A percentile compares a stretch with the other conserved stretches of the same genome.
phyloP scores from a whole-genome alignment of 2,797 vertebrate genomes.

The Characodon lateralis region DNA sequence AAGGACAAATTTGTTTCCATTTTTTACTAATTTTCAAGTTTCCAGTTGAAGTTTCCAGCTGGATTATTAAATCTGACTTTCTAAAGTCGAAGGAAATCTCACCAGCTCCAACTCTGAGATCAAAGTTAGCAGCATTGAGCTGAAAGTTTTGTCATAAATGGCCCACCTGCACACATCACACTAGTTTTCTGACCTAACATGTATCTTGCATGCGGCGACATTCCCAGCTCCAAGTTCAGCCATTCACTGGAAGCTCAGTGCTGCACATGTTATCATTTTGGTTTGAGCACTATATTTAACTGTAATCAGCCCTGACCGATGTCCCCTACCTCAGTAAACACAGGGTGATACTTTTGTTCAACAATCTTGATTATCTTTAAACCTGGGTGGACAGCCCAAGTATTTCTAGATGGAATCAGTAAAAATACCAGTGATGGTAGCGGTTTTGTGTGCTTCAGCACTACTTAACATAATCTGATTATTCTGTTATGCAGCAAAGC shows the following conservation, averaged over 20 bases:
- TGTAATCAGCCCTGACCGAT: background rate
- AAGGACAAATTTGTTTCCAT: background rate
- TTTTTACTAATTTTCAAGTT: background rate
- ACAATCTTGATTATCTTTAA: background rate
- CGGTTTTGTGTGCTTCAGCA: conserved; percentile 52
- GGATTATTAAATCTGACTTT: background rate
- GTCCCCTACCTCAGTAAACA: background rate
- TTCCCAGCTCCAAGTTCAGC: background rate
- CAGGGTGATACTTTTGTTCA: background rate
- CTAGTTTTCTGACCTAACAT: background rate
- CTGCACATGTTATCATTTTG: background rate
- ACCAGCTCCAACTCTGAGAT: background rate
- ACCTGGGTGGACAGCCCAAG: background rate
- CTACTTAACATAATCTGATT: conserved; percentile 68
- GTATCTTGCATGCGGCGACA: background rate
- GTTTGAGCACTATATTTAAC: background rate
- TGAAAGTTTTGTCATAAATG: background rate
- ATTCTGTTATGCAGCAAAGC: conserved; percentile 54
- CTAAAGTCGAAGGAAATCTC: background rate
- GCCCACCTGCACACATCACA: background rate
- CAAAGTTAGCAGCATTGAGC: background rate
- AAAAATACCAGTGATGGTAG: conserved; percentile 22
- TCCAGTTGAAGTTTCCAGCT: background rate
- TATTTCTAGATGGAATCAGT: conserved; percentile 12
- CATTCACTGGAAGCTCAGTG: background rate